A percentile compares a stretch with the other conserved stretches of the same genome.
phyloP scores from a whole-genome alignment of 2,888 invertebrate genomes.

The Coleophora flavipennella region DNA sequence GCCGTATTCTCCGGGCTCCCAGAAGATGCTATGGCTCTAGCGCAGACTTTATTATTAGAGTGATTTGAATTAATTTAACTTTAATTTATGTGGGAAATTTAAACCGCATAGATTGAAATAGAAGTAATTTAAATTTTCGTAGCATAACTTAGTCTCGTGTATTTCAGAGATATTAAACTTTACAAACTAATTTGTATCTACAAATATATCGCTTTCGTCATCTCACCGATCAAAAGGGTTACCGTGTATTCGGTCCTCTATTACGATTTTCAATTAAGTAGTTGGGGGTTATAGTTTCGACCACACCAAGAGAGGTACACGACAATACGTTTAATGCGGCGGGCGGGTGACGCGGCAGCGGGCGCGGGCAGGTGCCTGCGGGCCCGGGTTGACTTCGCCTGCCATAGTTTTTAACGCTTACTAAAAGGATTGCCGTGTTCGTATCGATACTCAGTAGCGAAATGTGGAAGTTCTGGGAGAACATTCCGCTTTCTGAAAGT shows the following conservation, averaged over 20 bases:
- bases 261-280: conserved; percentile 68
- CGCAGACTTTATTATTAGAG: conserved; percentile 63
- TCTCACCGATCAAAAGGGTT: conserved; percentile 57
- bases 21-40: conserved; percentile 60
- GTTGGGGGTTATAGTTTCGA: conserved; percentile 60
- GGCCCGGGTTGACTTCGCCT: conserved; percentile 50
- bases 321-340: conserved; percentile 61
- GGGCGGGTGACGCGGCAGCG: conserved; percentile 17
- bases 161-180: too few species aligned
- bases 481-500: conserved; percentile 12
- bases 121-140: too few species aligned
- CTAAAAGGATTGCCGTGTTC: conserved; percentile 70
- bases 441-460: conserved; percentile 44
- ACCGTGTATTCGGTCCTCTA: conserved; percentile 57
- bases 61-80: conserved; percentile 61
- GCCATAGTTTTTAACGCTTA: conserved; percentile 53
- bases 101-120: conserved; percentile 1
- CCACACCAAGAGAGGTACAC: conserved; percentile 56
- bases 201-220: conserved; percentile 37
- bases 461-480: conserved; percentile 25
- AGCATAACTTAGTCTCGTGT: too few species aligned
- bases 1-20: conserved; percentile 70
- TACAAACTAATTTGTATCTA: conserved; percentile 39
- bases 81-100: conserved; percentile 32
- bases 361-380: conserved; percentile 27